Conservation (phyloP, 2,888 invertebrate genomes). For the Amphipyra tragopoginis region DNA sequence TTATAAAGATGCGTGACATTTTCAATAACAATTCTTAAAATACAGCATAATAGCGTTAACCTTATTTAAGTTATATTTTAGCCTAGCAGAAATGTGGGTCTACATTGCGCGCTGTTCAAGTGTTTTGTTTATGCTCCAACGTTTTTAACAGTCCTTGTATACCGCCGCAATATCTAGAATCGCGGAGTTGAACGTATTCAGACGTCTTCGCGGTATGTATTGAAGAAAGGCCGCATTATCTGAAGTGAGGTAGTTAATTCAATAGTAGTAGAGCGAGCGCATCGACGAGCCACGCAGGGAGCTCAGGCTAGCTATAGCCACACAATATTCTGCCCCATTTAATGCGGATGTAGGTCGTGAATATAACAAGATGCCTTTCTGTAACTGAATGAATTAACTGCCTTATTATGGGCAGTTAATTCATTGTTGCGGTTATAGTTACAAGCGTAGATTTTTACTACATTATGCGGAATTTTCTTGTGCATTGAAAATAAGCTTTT, state of each 20-base stretch:
- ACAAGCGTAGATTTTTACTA: constrained; percentile 3
- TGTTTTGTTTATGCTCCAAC: constrained; percentile 48
- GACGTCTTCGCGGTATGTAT: constrained; percentile 45
- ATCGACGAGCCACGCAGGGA: constrained; percentile 51
- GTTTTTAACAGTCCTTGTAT: constrained; percentile 38
- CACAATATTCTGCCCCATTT: constrained; percentile 62
- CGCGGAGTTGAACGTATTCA: constrained; percentile 37
- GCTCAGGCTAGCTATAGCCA: constrained; percentile 37
- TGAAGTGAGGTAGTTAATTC: constrained; percentile 58
- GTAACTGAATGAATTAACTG: constrained; percentile 43
- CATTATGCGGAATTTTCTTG: constrained; percentile 6
- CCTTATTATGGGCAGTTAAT: constrained; percentile 14
- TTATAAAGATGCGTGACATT: constrained; percentile 43
- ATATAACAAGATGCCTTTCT: constrained; percentile 52
- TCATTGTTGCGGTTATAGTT: constrained; percentile 16
- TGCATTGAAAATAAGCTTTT: neutral
- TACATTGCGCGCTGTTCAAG: constrained; percentile 43
- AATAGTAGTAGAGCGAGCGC: constrained; percentile 58
- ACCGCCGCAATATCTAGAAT: constrained; percentile 27
- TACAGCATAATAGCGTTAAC: constrained; percentile 12
- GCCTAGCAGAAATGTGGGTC: constrained; percentile 6
- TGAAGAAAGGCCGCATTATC: constrained; percentile 59
- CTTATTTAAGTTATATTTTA: constrained; percentile 34
- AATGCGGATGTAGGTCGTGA: constrained; percentile 65
- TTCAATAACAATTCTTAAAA: constrained; percentile 28